Conservation (phyloP, 2,113 vertebrate genomes). For the Tylochromis polylepis region DNA sequence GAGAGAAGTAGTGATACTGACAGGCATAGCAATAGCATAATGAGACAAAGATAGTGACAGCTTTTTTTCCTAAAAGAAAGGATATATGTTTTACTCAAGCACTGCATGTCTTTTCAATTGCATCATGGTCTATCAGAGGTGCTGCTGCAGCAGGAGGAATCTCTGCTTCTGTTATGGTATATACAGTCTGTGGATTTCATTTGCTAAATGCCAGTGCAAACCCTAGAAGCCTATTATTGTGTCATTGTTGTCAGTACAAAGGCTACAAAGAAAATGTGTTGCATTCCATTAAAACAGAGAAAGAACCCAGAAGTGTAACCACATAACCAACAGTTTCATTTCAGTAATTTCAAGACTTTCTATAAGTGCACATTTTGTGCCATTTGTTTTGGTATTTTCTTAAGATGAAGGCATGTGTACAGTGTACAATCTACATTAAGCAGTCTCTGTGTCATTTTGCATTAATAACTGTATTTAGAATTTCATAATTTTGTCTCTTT, state of each 20-base stretch:
- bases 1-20: not conserved
- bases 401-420: not conserved
- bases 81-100: not conserved
- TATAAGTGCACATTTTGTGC: not conserved
- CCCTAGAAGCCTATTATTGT: not conserved
- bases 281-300: not conserved
- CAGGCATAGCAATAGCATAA: conserved; percentile 5
- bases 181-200: not conserved
- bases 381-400: not conserved
- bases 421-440: not conserved
- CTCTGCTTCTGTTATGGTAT: not conserved
- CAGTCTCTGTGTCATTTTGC: not conserved
- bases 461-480: not conserved
- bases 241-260: not conserved
- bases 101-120: conserved; percentile 8
- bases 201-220: not conserved
- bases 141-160: not conserved
- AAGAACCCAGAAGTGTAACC: not conserved
- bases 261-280: not conserved
- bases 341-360: not conserved
- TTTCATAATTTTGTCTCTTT: not conserved
- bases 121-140: conserved; percentile 14
- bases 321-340: not conserved
- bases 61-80: not conserved
- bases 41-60: not conserved